Evolutionary conservation across 1,140 invertebrate species (phyloP).

Genomic region (Drosophila tropicalis): DNA sequence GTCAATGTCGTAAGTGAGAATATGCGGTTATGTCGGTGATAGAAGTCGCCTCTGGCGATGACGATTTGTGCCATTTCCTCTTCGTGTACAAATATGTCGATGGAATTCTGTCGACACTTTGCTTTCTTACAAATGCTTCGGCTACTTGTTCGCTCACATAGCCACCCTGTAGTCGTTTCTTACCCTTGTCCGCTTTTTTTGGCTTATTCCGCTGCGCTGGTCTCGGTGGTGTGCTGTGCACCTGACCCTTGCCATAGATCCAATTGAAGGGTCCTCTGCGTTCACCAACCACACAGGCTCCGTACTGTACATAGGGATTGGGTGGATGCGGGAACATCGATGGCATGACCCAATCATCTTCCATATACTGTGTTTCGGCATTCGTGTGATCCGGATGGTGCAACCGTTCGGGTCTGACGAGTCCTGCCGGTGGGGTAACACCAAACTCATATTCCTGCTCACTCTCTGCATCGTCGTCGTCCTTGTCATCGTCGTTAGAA

Average conservation of each 20-base stretch:
- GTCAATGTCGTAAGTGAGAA: background rate
- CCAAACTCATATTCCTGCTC: conserved; percentile 77
- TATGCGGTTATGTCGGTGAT: background rate
- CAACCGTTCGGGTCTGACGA: conserved; percentile 62
- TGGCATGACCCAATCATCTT: conserved; percentile 62
- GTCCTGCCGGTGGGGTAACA: conserved; percentile 75
- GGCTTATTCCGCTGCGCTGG: conserved; percentile 27
- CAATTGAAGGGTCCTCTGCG: conserved; percentile 47
- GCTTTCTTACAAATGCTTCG: background rate
- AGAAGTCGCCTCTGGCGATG: conserved; percentile 1
- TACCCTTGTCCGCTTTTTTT: conserved; percentile 17
- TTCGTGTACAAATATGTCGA: background rate
- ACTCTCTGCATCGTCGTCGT: conserved; percentile 59
- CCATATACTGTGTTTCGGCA: conserved; percentile 67
- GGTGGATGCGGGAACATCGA: conserved; percentile 58
- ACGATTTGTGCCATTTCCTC: conserved; percentile 1
- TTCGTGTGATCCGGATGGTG: conserved; percentile 39
- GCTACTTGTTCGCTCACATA: background rate
- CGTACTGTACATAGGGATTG: conserved; percentile 56
- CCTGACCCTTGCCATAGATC: conserved; percentile 55
- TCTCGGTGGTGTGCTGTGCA: conserved; percentile 38
- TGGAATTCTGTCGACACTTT: background rate
- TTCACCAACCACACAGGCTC: conserved; percentile 51
- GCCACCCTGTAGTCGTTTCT: conserved; percentile 24
- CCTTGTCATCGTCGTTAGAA: conserved; percentile 42